Evolutionary conservation across 2,797 vertebrate species (phyloP).

Genomic region (Orientallactaga sibirica): DNA sequence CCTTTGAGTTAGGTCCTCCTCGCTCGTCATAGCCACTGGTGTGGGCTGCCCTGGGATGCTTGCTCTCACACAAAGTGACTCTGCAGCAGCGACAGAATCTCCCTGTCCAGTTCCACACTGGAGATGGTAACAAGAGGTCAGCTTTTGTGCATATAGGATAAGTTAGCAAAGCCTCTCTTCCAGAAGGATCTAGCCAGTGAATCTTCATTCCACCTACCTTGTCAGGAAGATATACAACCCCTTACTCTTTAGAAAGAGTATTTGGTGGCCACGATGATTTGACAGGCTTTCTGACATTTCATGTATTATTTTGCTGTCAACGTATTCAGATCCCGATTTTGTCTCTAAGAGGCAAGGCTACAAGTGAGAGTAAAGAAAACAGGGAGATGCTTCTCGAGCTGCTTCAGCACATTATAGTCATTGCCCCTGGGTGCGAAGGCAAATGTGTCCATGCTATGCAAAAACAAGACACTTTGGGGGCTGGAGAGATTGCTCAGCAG

Average conservation of each 20-base stretch:
- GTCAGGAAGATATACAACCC: background rate
- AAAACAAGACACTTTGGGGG: no score
- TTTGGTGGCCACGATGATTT: background rate
- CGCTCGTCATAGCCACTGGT: background rate
- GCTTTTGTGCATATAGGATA: background rate
- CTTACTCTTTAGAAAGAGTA: background rate
- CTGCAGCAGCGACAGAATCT: background rate
- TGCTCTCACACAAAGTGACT: background rate
- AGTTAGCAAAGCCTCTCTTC: background rate
- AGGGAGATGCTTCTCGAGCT: background rate
- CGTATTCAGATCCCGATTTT: background rate
- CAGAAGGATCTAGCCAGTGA: background rate
- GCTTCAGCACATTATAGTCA: background rate
- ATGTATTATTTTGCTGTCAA: background rate
- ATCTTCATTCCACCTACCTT: background rate
- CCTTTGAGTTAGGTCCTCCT: background rate
- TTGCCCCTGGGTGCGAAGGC: background rate
- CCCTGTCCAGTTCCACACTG: background rate
- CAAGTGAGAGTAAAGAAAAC: background rate
- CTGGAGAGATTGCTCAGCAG: no score
- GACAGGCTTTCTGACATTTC: background rate
- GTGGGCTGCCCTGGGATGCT: background rate
- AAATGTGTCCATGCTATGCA: background rate
- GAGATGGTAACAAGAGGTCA: background rate
- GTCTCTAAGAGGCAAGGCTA: background rate